Base-by-base conservation (phyloP, 2,888 invertebrate species). In the Aricia artaxerxes region DNA sequence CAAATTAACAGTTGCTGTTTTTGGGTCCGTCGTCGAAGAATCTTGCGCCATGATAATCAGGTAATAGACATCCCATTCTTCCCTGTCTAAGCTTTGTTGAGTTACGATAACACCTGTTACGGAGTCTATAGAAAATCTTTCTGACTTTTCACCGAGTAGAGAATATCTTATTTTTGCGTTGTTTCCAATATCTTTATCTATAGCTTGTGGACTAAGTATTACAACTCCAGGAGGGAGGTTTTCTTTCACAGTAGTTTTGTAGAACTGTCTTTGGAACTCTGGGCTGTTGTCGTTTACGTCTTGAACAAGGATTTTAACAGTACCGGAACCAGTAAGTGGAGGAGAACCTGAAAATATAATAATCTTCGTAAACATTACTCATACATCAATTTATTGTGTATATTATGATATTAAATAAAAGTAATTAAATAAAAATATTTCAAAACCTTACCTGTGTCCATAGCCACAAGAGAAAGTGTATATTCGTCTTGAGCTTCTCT, bases 221-320 rank as follows among this genome's bases (percentile, higher is more conserved):
- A 96, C 95, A 0, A 97, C 97, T 44, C 97, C 97, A 24, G 96
- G 89, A 1, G 97, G 96, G 78, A 97, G 93, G 89, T 99, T 99
- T 94, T 99, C 99, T 83, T 96, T 95, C 0, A 99, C 96, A 77
- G 93, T 95, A 0, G 97, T 97, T 83, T 96, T 96, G 88, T 98
- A 98, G 79, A 96, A 96, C 87, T 97, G 97, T 79, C 97, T 95
- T 85, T 96, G 97, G 89, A 99, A 99, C 85, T 97, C 96, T 0
- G 99, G 99, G 83, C 97, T 96, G 89, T 99, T 98, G 89, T 99
- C 99, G 90, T 99, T 99, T 80, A 98, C 97, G 90, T 99, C 99
- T 92, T 98, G 97, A 11, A 99, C 98, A 79, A 97, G 95, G 80
- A 99, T 97, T 86, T 96, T 96, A 1, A 99, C 97, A 77, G 97